Conservation (phyloP, 2,113 vertebrate genomes). For the Meleagris gallopavo region DNA sequence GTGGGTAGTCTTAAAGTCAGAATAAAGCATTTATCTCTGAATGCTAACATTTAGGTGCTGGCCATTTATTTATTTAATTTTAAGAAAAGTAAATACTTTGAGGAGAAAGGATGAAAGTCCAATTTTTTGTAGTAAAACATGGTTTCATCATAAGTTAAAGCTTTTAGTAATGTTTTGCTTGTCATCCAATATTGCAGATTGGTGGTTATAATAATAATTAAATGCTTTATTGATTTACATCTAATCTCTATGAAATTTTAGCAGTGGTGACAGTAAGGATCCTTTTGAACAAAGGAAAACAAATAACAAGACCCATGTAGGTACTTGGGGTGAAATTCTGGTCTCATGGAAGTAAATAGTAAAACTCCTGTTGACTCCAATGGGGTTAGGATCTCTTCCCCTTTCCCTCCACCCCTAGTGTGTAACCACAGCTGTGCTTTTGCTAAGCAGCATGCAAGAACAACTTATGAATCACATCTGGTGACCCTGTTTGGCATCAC, state of each 20-base stretch:
- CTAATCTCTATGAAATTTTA: conserved; percentile 38
- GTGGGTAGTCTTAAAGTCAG: neutral
- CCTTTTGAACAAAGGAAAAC: conserved; percentile 52
- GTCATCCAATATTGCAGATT: conserved; percentile 30
- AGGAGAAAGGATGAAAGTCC: neutral
- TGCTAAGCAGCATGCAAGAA: conserved; percentile 29
- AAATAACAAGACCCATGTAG: neutral
- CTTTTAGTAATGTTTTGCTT: conserved; percentile 10
- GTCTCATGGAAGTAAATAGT: conserved; percentile 30
- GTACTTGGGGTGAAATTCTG: conserved; percentile 51
- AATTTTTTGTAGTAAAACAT: neutral
- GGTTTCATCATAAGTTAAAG: neutral
- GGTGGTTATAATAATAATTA: conserved; percentile 34
- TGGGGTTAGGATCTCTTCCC: conserved; percentile 64
- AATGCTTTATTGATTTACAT: conserved; percentile 21
- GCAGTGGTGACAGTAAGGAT: conserved; percentile 1
- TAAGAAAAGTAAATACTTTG: neutral
- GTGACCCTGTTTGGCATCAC: conserved; percentile 49
- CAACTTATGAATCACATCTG: conserved; percentile 41
- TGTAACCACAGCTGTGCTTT: conserved; percentile 8
- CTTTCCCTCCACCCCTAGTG: conserved; percentile 56
- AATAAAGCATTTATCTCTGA: neutral
- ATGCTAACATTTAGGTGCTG: neutral
- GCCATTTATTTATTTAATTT: neutral
- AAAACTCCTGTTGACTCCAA: conserved; percentile 38